Base-by-base conservation (phyloP, 2,888 invertebrate species). In the Pycnomerus fuliginosus region DNA sequence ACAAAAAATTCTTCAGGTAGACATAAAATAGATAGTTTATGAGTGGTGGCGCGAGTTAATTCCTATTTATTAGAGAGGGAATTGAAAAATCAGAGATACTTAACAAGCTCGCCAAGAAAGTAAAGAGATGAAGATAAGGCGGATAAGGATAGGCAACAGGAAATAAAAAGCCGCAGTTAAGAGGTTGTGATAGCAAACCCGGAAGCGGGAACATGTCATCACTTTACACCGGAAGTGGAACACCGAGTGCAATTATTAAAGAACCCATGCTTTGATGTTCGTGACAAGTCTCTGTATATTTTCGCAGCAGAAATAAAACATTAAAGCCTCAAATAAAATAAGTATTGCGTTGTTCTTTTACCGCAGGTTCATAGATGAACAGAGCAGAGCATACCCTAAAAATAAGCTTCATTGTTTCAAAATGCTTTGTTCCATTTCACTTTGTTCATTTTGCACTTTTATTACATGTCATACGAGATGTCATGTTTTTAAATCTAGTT, bases 171-270 rank as follows among this genome's bases (percentile, higher is more conserved):
- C 40, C 39, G 40, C 46, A 44, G 46, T 46, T 50, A 50, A 50
- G 50, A 50, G 50, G 43, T 47, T 50, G 50, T 42, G 50, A 50
- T 50, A 50, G 44, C 50, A 39, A 28, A 47, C 36, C 50, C 46
- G 50, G 50, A 50, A 50, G 43, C 39, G 40, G 40, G 50, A 50
- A 47, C 50, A 50, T 50, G 50, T 50, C 50, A 40, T 50, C 50
- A 47, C 50, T 50, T 50, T 46, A 50, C 50, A 50, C 37, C 39
- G 50, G 50, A 50, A 50, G 39, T 44, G 40, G 30, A 44, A 44
- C 42, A 40, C 46, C 34, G 44, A 46, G 50, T 47, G 46, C 50
- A 50, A 50, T 50, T 47, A 47, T 50, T 50, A 50, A 45, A 43
- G 50, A 40, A 43, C 36, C 39, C 34, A 33, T 11, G 28, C 30